Evolutionary conservation across 2,888 invertebrate genomes (phyloP).

Genomic region (Desoria tigrina): DNA sequence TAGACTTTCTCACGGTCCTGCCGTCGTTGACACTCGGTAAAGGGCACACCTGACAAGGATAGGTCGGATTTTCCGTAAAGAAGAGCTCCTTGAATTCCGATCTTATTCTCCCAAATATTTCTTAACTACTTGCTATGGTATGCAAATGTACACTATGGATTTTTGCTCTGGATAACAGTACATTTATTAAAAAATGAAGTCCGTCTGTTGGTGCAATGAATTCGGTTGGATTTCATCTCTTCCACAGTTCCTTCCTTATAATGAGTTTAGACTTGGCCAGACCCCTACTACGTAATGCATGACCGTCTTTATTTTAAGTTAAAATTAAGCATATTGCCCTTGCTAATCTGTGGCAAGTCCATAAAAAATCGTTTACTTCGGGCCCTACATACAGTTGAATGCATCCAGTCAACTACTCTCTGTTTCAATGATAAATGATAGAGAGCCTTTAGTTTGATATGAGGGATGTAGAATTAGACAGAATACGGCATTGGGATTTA

Average conservation of each 20-base stretch:
- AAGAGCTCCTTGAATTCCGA: too few relatives aligned
- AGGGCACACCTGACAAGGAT: too few relatives aligned
- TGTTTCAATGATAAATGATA: too few relatives aligned
- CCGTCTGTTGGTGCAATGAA: neutral
- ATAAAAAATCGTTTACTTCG: conserved; percentile 4
- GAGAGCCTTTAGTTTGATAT: neutral
- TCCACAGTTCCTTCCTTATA: conserved; percentile 5
- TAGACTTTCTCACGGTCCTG: too few relatives aligned
- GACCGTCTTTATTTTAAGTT: conserved; percentile 18
- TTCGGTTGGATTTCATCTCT: neutral
- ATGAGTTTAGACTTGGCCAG: neutral
- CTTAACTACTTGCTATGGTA: neutral
- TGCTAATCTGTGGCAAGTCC: conserved; percentile 38
- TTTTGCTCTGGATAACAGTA: neutral
- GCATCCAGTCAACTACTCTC: neutral
- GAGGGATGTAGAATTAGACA: neutral
- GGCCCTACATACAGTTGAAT: neutral
- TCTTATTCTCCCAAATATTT: too few relatives aligned
- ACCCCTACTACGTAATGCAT: too few relatives aligned
- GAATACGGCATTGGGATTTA: neutral
- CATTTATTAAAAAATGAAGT: neutral
- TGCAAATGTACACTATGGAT: conserved; percentile 2
- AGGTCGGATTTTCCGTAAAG: too few relatives aligned
- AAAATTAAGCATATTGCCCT: conserved; percentile 53
- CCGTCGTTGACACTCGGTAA: too few relatives aligned